Conservation (phyloP, 2,888 invertebrate genomes). For the Synanthedon myopaeformis region DNA sequence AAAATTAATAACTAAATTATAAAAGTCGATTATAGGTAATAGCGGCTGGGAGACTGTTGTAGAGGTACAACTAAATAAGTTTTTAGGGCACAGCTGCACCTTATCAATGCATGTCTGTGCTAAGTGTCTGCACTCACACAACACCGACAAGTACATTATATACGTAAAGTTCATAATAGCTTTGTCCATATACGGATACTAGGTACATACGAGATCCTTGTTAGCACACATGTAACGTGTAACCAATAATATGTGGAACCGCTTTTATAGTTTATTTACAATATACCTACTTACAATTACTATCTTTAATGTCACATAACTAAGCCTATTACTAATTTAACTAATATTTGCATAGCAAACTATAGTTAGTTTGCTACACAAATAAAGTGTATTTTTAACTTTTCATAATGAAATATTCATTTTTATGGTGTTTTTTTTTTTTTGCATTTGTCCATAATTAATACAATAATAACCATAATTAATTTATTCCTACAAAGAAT, state of each 20-base stretch:
- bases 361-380: no score
- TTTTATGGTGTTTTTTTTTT: no score
- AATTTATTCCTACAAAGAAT: no score
- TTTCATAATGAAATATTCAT: no score
- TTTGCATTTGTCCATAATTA: no score
- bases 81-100: conserved; percentile 65
- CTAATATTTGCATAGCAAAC: no score
- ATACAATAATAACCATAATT: no score
- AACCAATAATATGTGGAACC: conserved; percentile 24
- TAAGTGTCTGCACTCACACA: conserved; percentile 24
- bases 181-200: conserved; percentile 24
- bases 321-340: no score
- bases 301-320: no score
- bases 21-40: not conserved
- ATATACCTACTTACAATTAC: no score
- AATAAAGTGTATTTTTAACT: no score
- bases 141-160: conserved; percentile 7
- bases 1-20: no score
- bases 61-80: conserved; percentile 18
- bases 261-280: conserved; percentile 3
- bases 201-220: not conserved
- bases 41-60: not conserved
- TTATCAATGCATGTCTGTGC: conserved; percentile 37
- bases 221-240: conserved; percentile 6
- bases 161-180: conserved; percentile 32